A percentile compares a stretch with the other conserved stretches of the same genome.
These are phyloP conservation scores for Nothobranchius furzeri DNA, from an alignment of 2,113 vertebrate genomes.

Conservation along the genomic window DNA sequence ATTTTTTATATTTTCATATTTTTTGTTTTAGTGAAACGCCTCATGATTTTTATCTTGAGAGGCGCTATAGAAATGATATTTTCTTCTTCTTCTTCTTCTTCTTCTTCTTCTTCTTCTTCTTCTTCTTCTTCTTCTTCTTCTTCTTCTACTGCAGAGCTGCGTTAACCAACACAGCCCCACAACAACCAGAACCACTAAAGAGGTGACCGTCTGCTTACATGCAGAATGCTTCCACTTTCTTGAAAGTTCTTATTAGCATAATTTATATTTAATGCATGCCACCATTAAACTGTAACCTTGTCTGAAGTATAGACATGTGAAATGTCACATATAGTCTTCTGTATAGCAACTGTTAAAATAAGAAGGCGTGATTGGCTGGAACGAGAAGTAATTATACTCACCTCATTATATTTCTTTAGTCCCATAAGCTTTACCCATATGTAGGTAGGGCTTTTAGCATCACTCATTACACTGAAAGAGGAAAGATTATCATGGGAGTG, in stretches of 20 bases:
- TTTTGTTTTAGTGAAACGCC: too few relatives aligned
- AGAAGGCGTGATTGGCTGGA: constrained; percentile 1
- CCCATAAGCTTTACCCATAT: constrained; percentile 89
- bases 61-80: too few relatives aligned
- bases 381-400: constrained; percentile 63
- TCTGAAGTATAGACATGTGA: background rate
- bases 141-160: too few relatives aligned
- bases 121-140: too few relatives aligned
- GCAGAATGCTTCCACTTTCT: background rate
- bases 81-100: too few relatives aligned
- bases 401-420: constrained; percentile 81
- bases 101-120: too few relatives aligned
- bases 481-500: constrained; percentile 25
- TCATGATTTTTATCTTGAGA: too few relatives aligned
- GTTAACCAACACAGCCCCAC: too few relatives aligned
- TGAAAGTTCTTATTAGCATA: background rate
- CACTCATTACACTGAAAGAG: constrained; percentile 86
- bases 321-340: background rate
- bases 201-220: background rate
- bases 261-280: background rate
- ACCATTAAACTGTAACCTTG: background rate
- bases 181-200: too few relatives aligned
- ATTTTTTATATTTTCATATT: too few relatives aligned
- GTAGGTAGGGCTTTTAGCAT: constrained; percentile 87
- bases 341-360: constrained; percentile 8